Conservation (phyloP, 30 jellyfish, hydroid and myxozoan genomes). For the Rhopilema esculentum region DNA sequence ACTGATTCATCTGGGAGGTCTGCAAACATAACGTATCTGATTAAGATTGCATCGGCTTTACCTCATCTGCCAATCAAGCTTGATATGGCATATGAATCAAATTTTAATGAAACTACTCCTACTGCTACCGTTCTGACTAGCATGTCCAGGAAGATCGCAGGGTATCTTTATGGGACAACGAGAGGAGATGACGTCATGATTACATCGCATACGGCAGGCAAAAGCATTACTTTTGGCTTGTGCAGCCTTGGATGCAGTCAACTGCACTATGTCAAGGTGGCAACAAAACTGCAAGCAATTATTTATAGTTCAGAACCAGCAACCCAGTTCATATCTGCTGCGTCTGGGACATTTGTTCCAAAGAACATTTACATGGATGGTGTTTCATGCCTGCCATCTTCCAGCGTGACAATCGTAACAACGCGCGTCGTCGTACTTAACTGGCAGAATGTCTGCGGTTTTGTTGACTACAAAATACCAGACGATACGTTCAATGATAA, state of each 20-base stretch:
- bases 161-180: constrained; percentile 39
- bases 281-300: constrained; percentile 36
- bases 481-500: constrained; percentile 60
- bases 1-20: constrained; percentile 92
- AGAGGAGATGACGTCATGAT: constrained; percentile 38
- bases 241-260: constrained; percentile 56
- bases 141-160: constrained; percentile 69
- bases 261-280: constrained; percentile 11
- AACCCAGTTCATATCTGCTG: constrained; percentile 22
- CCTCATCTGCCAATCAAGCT: constrained; percentile 42
- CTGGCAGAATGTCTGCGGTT: constrained; percentile 78
- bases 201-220: constrained; percentile 28
- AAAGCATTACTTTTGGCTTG: constrained; percentile 43
- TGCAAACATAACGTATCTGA: constrained; percentile 66
- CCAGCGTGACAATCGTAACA: constrained; percentile 41
- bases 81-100: constrained; percentile 66
- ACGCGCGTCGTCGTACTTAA: constrained; percentile 40
- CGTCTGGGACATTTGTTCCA: constrained; percentile 23
- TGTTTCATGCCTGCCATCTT: constrained; percentile 34
- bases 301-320: constrained; percentile 42
- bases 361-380: constrained; percentile 50
- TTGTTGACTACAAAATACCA: constrained; percentile 58
- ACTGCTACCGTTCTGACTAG: constrained; percentile 59
- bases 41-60: constrained; percentile 21
- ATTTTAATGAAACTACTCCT: constrained; percentile 31